phyloP scores from a whole-genome alignment of 2,888 invertebrate genomes.

The Platerodrilus igneus region DNA sequence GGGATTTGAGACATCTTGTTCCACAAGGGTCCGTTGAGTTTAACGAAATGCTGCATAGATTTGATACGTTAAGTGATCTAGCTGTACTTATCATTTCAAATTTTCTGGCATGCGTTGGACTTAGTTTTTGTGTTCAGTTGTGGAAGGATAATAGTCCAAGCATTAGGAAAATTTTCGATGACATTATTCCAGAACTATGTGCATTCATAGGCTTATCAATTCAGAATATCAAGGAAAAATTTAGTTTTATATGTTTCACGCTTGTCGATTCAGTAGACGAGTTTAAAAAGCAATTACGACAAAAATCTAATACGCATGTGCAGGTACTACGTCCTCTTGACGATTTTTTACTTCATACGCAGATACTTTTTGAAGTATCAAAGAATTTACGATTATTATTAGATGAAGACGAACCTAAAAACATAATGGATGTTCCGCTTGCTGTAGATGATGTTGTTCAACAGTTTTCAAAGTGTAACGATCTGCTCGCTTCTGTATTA shows the following conservation, averaged over 20 bases:
- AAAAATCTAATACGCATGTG: too few relatives aligned
- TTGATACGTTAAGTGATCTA: constrained; percentile 10
- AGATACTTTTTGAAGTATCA: constrained; percentile 13
- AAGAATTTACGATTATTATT: constrained; percentile 6
- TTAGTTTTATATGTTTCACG: too few relatives aligned
- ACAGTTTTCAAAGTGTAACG: constrained; percentile 6
- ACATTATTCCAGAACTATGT: constrained; percentile 6
- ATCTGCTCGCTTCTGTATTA: not conserved
- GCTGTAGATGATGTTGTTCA: constrained; percentile 1
- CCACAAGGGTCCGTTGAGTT: not conserved
- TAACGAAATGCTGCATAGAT: constrained; percentile 2
- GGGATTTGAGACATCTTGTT: constrained; percentile 6
- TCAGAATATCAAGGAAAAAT: too few relatives aligned
- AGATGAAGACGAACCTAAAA: not conserved
- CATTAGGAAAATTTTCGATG: constrained; percentile 11
- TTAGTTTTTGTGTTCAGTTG: constrained; percentile 14
- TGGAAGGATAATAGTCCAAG: constrained; percentile 8
- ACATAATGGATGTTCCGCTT: not conserved
- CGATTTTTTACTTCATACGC: constrained; percentile 11
- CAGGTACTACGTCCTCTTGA: constrained; percentile 5
- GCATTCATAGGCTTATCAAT: not conserved
- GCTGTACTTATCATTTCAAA: constrained; percentile 16
- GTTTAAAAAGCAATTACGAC: constrained; percentile 1
- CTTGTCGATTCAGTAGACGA: too few relatives aligned
- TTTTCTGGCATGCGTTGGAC: constrained; percentile 16